phyloP scores from a whole-genome alignment of 1,140 invertebrate species.

The Phortica variegata region DNA sequence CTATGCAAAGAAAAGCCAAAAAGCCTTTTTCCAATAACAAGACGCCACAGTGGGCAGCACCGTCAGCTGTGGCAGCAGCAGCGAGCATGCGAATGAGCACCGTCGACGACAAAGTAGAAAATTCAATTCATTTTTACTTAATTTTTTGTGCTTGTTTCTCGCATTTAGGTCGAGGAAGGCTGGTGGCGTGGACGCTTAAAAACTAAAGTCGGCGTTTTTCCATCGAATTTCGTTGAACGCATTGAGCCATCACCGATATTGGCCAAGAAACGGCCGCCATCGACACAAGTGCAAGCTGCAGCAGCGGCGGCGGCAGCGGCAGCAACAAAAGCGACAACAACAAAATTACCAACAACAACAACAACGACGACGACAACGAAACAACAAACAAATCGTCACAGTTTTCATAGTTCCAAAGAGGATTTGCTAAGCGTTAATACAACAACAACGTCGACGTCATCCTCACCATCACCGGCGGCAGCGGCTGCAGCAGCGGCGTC shows the following conservation, averaged over 20 bases:
- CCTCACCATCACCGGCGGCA: background rate
- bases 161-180: slow-evolving; percentile 69
- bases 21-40: too few species aligned
- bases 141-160: slow-evolving; percentile 22
- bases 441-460: slow-evolving; percentile 5
- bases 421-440: slow-evolving; percentile 16
- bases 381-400: slow-evolving; percentile 32
- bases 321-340: slow-evolving; percentile 25
- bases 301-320: slow-evolving; percentile 32
- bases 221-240: slow-evolving; percentile 89
- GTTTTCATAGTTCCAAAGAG: slow-evolving; percentile 27
- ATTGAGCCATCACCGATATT: slow-evolving; percentile 58
- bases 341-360: slow-evolving; percentile 14
- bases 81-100: too few species aligned
- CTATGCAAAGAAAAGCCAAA: too few species aligned
- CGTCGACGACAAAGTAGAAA: too few species aligned
- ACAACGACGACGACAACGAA: slow-evolving; percentile 22
- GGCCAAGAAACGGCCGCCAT: slow-evolving; percentile 49
- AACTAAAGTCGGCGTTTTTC: slow-evolving; percentile 82
- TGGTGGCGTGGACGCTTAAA: slow-evolving; percentile 83
- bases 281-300: slow-evolving; percentile 26
- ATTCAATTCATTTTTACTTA: slow-evolving; percentile 18
- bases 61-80: too few species aligned
- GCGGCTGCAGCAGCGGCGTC: slow-evolving; percentile 1
- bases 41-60: too few species aligned